A percentile compares a stretch with the other conserved stretches of the same genome.
phyloP scores from a whole-genome alignment of 2,797 vertebrate species.

The Rallus crepitans region DNA sequence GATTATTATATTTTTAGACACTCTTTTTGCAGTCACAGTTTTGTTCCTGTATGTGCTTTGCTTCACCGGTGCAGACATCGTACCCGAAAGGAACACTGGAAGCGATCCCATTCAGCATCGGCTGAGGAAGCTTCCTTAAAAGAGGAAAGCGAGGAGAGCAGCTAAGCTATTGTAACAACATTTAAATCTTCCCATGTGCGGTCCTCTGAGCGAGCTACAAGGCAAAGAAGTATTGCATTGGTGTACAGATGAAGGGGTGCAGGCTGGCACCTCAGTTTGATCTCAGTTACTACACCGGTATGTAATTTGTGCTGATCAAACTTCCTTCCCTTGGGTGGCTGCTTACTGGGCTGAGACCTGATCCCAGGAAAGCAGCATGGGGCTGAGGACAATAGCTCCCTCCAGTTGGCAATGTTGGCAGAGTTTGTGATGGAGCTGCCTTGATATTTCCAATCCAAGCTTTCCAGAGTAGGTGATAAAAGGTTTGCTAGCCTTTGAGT shows the following conservation, averaged over 20 bases:
- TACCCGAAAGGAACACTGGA: not conserved
- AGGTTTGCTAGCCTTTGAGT: not conserved
- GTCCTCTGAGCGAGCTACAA: not conserved
- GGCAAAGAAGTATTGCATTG: not conserved
- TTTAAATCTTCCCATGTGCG: not conserved
- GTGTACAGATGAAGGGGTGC: not conserved
- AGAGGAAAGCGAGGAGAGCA: not conserved
- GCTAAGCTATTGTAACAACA: not conserved
- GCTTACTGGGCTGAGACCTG: not conserved
- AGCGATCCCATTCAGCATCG: not conserved
- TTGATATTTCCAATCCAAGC: not conserved
- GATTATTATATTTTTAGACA: not conserved
- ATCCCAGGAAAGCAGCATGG: not conserved
- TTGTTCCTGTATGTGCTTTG: not conserved
- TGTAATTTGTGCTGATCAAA: not conserved
- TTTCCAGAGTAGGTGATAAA: not conserved
- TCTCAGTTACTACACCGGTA: fast-evolving
- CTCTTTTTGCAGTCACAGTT: not conserved
- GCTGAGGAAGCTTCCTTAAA: not conserved
- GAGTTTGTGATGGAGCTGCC: not conserved
- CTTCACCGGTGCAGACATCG: fast-evolving
- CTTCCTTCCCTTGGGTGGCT: not conserved
- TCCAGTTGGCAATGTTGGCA: not conserved
- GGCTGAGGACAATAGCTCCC: not conserved
- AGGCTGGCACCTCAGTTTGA: not conserved